Evolutionary conservation across 2,113 vertebrate species (phyloP), one percentile per base, ranked within the genome.

Genomic region (Aptenodytes patagonicus): DNA sequence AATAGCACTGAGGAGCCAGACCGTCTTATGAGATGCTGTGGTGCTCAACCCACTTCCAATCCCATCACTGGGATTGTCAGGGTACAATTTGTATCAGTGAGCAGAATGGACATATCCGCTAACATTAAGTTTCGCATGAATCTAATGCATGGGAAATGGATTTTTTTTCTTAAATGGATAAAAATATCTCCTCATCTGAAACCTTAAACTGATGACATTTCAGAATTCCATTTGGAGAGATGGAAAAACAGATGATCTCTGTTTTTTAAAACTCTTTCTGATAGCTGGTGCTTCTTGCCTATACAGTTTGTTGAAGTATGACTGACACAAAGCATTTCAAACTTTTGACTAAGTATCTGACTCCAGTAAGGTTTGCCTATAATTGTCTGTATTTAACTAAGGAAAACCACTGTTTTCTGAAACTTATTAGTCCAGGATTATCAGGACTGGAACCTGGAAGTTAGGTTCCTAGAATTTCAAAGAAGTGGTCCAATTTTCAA

Each of bases 201-300:
- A 84, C 81, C 62, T 83, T 89, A 95, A 94, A 95, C 81, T 97
- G 94, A 85, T 95, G 96, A 79, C 54, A 87, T 95, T 96, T 95
- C 89, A 89, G 73, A 95, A 97, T 97, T 96, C 77, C 91, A 62
- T 70, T 95, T 82, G 87, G 91, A 83, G 78, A 91, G 87, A 95
- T 46, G 71, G 87, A 87, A 95, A 93, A 94, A 34, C 69, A 84
- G 94, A 89, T 91, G 66, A 93, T 88, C 40, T 90, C 28, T 85
- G 84, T 93, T 87, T 97, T 93, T 77, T 5, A 61, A 89, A 95
- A 77, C 73, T 65, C 80, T 62, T 92, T 92, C 64, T 97, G 76
- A 72, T 85, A 80, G 40, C 66, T 93, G 58, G 24, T 73, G 38
- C 47, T 77, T 90, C 77, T 87, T 91, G 69, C 34, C 52, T 69